These are phyloP conservation scores for Pterocles gutturalis DNA, from an alignment of 2,113 vertebrate species.

Conservation along the genomic window DNA sequence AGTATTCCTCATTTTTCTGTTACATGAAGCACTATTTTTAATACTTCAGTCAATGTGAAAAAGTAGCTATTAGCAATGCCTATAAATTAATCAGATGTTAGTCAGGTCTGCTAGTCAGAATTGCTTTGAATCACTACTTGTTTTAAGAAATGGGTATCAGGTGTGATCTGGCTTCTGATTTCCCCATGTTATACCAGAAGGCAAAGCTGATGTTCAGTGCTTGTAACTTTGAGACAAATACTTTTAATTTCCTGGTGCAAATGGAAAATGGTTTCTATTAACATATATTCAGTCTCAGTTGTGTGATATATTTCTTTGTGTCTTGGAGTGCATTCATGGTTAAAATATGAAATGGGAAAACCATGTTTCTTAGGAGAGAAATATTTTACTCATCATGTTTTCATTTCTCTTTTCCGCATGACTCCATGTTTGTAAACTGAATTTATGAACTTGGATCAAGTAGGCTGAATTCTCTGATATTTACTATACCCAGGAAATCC, in stretches of 20 bases:
- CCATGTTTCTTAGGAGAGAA: neutral
- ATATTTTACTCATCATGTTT: neutral
- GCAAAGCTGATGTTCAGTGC: neutral
- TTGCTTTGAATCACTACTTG: neutral
- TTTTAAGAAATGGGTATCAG: neutral
- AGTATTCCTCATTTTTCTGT: neutral
- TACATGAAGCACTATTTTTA: neutral
- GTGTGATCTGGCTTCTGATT: neutral
- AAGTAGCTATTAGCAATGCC: neutral
- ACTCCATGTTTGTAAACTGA: constrained; percentile 1
- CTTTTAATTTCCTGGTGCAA: neutral
- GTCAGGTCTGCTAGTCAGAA: neutral
- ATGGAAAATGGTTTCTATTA: neutral
- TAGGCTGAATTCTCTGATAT: constrained; percentile 30
- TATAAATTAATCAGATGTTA: neutral
- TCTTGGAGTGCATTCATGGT: neutral
- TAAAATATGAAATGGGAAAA: neutral
- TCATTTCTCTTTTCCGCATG: neutral
- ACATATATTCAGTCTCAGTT: neutral
- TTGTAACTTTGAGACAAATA: neutral
- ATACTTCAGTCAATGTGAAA: neutral
- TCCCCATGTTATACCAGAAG: neutral
- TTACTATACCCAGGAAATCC: constrained; percentile 35
- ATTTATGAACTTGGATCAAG: constrained; percentile 52
- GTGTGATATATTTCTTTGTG: neutral